Conservation (phyloP, 2,797 vertebrate genomes). For the Prionace glauca region DNA sequence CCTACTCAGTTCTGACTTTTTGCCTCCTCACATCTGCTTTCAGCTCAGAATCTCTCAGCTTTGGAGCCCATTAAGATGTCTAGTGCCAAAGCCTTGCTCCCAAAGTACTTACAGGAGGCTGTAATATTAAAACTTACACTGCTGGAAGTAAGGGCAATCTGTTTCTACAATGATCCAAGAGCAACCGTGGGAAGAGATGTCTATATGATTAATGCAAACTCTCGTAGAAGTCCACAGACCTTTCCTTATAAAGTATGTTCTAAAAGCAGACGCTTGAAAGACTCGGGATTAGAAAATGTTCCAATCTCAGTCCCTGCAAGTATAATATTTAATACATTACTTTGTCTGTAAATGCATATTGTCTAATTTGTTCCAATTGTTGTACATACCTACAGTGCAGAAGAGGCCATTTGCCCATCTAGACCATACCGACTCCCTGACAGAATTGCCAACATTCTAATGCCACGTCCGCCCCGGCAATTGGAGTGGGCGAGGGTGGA, state of each 20-base stretch:
- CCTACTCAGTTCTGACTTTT: not conserved
- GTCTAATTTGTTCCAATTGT: not conserved
- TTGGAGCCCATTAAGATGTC: not conserved
- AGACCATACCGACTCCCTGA: too few relatives aligned
- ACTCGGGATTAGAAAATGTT: not conserved
- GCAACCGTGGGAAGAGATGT: not conserved
- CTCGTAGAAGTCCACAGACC: not conserved
- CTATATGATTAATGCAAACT: not conserved
- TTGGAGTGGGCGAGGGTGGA: too few relatives aligned
- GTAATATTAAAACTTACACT: not conserved
- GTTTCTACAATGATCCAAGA: not conserved
- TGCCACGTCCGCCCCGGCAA: too few relatives aligned
- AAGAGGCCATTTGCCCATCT: too few relatives aligned
- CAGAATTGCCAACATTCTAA: too few relatives aligned
- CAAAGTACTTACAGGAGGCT: not conserved
- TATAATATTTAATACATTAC: not conserved
- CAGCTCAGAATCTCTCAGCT: not conserved
- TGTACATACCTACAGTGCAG: not conserved
- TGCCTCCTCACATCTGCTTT: not conserved
- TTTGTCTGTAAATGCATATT: not conserved
- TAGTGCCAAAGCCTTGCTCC: not conserved
- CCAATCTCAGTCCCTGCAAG: not conserved
- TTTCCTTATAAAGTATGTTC: not conserved
- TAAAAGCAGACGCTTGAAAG: not conserved
- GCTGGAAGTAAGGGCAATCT: not conserved